Base-by-base conservation (phyloP, 2,888 invertebrate genomes). In the Pomacea canaliculata region DNA sequence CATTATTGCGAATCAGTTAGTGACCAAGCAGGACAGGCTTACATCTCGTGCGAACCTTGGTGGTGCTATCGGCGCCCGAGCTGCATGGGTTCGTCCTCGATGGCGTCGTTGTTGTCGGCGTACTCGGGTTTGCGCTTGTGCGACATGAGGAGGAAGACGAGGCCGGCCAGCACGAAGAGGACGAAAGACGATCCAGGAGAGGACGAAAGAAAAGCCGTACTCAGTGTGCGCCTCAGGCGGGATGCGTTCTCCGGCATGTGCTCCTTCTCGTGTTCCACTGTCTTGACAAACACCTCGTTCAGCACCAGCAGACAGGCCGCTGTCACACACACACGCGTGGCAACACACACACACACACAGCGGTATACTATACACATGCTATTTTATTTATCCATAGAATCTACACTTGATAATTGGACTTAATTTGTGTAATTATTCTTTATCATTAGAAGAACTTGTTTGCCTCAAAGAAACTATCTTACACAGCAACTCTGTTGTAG, bases 11-110 rank as follows among this genome's bases (percentile, higher is more conserved):
- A 37, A 37, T 5, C 37, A 37, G 5, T 37, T 37, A 37, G 37
- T 37, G 37, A 37, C 37, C 37, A 1, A 37, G 3, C 37, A 37
- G 37, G 37, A 37, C 37, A 37, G 37, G 37, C 37, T 37, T 37
- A 37, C 37, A 37, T 37, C 37, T 37, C 37, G 37, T 37, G 37
- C 37, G 37, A 37, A 37, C 37, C 37, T 37, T 37, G 51, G 16
- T 16, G 7, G 71, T 48, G 63, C 78, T 79, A 82, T 63, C 77
- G 79, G 73, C 93, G 89, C 18, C 92, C 92, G 73, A 96, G 94
- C 87, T 95, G 95, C 66, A 95, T 95, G 0, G 96, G 95, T 86
- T 96, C 96, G 85, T 96, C 96, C 9, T 95, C 96, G 94, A 95
- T 94, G 1, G 95, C 96, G 87, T 96, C 95, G 81, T 95, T 95